These are phyloP conservation scores for Diglossa cyanea DNA, from an alignment of 2,797 vertebrate genomes.

Conservation along the genomic window DNA sequence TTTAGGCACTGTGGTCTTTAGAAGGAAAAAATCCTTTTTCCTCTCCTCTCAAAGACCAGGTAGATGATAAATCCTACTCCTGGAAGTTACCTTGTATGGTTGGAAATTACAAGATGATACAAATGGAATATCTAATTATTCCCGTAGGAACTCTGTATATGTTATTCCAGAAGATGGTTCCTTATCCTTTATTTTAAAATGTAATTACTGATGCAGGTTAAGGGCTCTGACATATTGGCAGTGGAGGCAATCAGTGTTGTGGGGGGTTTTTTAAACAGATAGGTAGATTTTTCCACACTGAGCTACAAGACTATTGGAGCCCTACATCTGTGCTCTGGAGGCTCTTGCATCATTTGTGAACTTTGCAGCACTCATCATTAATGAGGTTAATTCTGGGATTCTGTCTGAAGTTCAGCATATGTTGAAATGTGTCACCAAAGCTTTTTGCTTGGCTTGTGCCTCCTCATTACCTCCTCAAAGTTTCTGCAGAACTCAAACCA, in stretches of 20 bases:
- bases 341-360: neutral
- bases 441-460: neutral
- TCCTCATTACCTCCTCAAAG: neutral
- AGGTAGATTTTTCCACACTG: neutral
- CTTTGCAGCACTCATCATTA: neutral
- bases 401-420: neutral
- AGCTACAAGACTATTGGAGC: accelerated
- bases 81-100: neutral
- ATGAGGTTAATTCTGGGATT: neutral
- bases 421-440: neutral
- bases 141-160: accelerated
- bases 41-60: neutral
- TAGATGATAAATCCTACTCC: neutral
- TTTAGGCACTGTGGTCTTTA: neutral
- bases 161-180: neutral
- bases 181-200: neutral
- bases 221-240: neutral
- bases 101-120: neutral
- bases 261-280: neutral
- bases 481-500: neutral
- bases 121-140: neutral
- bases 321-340: neutral
- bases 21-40: neutral
- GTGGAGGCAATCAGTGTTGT: neutral
- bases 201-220: neutral